Base-by-base conservation (phyloP, 1,140 invertebrate genomes). In the Drosophila azteca region DNA sequence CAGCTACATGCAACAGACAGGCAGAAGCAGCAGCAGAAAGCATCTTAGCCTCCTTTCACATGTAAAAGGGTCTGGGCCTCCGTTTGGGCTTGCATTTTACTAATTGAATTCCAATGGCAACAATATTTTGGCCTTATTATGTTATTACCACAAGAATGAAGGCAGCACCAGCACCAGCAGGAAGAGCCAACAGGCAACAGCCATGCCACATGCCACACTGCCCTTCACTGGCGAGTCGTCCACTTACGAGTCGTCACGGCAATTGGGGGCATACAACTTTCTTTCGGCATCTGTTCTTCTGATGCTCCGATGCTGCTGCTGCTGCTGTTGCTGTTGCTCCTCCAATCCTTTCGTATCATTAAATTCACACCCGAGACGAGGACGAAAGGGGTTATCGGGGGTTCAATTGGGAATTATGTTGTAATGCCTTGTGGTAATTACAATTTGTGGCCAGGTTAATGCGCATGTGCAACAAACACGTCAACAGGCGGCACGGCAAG, bases 391-490 rank as follows among this genome's bases (percentile, higher is more conserved):
- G 55, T 8, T 50, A 17, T 31, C 26, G 43, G 63, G 64, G 65
- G 54, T 39, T 39, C 66, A 75, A 77, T 84, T 78, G 74, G 54
- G 71, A 88, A 88, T 88, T 88, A 88, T 88, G 83, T 88, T 88
- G 83, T 88, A 88, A 88, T 88, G 84, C 83, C 63, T 88, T 88
- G 83, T 88, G 83, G 83, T 88, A 88, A 88, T 88, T 88, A 88
- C 83, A 88, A 88, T 88, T 88, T 88, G 83, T 71, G 84, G 83
- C 84, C 83, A 48, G 72, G 63, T 88, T 88, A 88, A 88, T 88
- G 83, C 84, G 83, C 83, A 88, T 88, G 83, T 88, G 83, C 83
- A 88, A 88, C 79, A 85, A 50, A 85, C 81, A 85, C 81, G 82
- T 85, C 81, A 85, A 79, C 83, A 82, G 50, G 35, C 35, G 35